phyloP scores from a whole-genome alignment of 2,888 invertebrate genomes.

The Acrocyrtus sp. region DNA sequence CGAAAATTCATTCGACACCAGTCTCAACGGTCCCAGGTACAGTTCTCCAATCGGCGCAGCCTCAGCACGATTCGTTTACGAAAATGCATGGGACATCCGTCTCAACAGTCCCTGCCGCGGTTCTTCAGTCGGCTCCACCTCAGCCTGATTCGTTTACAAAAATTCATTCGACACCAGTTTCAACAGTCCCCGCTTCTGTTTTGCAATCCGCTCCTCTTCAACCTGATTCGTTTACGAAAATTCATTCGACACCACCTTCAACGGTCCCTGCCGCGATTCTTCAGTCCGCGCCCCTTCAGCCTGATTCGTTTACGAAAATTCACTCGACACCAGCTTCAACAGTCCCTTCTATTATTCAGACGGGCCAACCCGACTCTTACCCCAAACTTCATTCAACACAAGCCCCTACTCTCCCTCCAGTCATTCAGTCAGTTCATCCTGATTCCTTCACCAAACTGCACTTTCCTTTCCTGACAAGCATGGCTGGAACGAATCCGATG shows the following conservation, averaged over 20 bases:
- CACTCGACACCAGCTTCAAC: slow-evolving; percentile 16
- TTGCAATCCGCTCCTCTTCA: not conserved
- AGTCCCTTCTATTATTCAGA: slow-evolving; percentile 1
- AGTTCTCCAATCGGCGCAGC: not conserved
- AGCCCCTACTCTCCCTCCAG: slow-evolving; percentile 20
- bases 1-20: not conserved
- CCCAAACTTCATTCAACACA: slow-evolving; percentile 13
- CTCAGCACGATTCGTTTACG: no score
- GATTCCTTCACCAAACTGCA: slow-evolving; percentile 52
- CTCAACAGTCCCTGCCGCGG: no score
- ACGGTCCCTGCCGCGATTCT: no score
- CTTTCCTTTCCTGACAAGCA: slow-evolving; percentile 54
- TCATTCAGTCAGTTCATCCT: slow-evolving; percentile 2
- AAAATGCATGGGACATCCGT: no score
- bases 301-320: no score
- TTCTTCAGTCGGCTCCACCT: not conserved
- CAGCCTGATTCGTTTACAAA: no score
- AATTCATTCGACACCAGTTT: not conserved
- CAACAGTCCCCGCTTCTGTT: not conserved
- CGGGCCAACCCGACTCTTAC: not conserved
- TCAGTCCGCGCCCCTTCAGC: no score
- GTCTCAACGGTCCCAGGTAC: not conserved
- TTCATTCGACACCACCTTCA: no score
- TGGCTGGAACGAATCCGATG: slow-evolving; percentile 20
- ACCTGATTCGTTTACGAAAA: no score